Evolutionary conservation across 2,888 invertebrate species (phyloP), one percentile per base, ranked within the genome.

Genomic region (Hybos culiciformis): DNA sequence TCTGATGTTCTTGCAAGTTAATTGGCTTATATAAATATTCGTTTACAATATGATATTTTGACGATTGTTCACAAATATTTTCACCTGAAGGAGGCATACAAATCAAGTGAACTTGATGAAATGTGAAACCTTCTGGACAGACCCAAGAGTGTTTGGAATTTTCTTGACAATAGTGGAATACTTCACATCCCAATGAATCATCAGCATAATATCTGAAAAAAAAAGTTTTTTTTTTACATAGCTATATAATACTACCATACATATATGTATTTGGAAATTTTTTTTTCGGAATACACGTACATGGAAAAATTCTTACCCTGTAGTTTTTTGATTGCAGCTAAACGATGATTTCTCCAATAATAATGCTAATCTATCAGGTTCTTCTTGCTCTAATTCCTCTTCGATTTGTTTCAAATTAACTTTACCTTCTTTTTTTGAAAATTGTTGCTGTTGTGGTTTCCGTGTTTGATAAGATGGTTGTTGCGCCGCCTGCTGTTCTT

Each of bases 161-260:
- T 53, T 87, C 90, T 60, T 90, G 87, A 60, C 91, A 91, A 65
- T 91, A 91, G 61, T 91, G 91, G 76, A 91, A 92, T 31, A 91
- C 87, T 66, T 91, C 90, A 58, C 91, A 92, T 55, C 78, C 78
- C 19, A 92, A 73, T 36, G 83, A 83, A 56, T 87, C 84, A 58
- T 91, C 91, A 20, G 91, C 91, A 60, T 91, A 91, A 68, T 91
- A 92, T 8, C 66, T 66, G 33, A 14, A 20, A 7, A 5, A 29
- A 38, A 7, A n/a, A n/a, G n/a, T n/a, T 12, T 6, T 26, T 20
- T 21, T 37, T 40, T n/a, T 18, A 40, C 38, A 31, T 18, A 5
- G 11, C 24, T 26, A 29, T 12, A 23, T 17, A 1, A 1, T 20
- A 41, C 17, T 34, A 34, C 4, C 24, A 23, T 23, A n/a, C 20